Percentiles rank a stretch among this genome's conserved stretches.
These are phyloP conservation scores for Leptodirus hochenwartii DNA, from an alignment of 2,888 invertebrate genomes.

Conservation along the genomic window DNA sequence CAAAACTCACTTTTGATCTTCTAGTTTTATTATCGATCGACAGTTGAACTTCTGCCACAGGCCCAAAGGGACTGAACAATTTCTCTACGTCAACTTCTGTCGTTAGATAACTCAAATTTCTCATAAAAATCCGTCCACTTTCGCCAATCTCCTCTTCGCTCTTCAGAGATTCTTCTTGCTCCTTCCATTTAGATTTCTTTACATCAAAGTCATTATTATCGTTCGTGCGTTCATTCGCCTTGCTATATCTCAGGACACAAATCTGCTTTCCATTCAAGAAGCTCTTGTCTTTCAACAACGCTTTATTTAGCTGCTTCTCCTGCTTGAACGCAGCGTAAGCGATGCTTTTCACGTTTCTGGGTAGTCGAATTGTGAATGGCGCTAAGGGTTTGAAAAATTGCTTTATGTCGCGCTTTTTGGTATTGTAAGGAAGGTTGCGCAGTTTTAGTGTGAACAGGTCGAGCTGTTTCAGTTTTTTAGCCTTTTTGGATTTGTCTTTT, in stretches of 20 bases:
- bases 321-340: conserved; percentile 83
- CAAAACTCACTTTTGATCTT: conserved; percentile 66
- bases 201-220: conserved; percentile 15
- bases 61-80: conserved; percentile 52
- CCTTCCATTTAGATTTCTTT: conserved; percentile 35
- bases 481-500: conserved; percentile 27
- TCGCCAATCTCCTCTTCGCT: conserved; percentile 69
- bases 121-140: conserved; percentile 80
- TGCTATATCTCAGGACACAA: conserved; percentile 32
- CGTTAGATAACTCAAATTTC: conserved; percentile 76
- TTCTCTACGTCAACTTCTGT: conserved; percentile 71
- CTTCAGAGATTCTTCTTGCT: conserved; percentile 41
- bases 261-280: conserved; percentile 50
- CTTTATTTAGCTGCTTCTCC: conserved; percentile 61
- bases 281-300: conserved; percentile 66
- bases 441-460: conserved; percentile 34
- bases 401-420: conserved; percentile 67
- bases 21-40: conserved; percentile 72
- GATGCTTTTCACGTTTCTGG: conserved; percentile 60
- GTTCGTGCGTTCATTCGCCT: conserved; percentile 11
- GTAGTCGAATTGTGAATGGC: conserved; percentile 61
- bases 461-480: conserved; percentile 24
- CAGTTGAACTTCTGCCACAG: conserved; percentile 69
- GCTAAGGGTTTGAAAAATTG: conserved; percentile 70
- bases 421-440: conserved; percentile 54